Evolutionary conservation across 2,113 vertebrate species (phyloP).

Genomic region (Chrysochloris asiatica): DNA sequence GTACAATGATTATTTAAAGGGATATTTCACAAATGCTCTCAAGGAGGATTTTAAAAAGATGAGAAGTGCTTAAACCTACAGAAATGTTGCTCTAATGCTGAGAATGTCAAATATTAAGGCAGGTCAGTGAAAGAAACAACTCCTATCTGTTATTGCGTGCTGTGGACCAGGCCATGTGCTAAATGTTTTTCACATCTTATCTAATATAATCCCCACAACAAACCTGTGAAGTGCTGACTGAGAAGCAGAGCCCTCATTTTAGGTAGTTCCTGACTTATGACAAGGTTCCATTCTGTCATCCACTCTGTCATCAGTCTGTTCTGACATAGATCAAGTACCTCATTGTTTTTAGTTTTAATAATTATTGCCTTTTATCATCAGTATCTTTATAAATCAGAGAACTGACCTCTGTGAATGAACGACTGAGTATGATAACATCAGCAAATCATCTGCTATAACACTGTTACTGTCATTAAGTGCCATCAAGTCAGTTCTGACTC

Average conservation of each 20-base stretch:
- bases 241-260: neutral
- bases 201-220: neutral
- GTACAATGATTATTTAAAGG: neutral
- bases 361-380: neutral
- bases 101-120: neutral
- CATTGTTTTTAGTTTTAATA: neutral
- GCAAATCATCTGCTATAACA: neutral
- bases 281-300: neutral
- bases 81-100: neutral
- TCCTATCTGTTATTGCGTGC: neutral
- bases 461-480: too few species aligned
- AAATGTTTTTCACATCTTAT: neutral
- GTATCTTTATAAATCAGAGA: neutral
- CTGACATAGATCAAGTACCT: neutral
- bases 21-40: neutral
- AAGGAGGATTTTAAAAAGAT: slow-evolving; percentile 4
- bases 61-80: neutral
- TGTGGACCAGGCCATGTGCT: neutral
- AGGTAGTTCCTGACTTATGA: neutral
- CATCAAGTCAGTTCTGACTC: too few species aligned
- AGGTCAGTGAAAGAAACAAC: neutral
- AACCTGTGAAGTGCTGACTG: too few species aligned
- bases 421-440: neutral
- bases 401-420: neutral
- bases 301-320: neutral